A percentile compares a stretch with the other conserved stretches of the same genome.
Evolutionary conservation across 2,797 vertebrate genomes (phyloP).

Genomic region (Adrianichthys oophorus): DNA sequence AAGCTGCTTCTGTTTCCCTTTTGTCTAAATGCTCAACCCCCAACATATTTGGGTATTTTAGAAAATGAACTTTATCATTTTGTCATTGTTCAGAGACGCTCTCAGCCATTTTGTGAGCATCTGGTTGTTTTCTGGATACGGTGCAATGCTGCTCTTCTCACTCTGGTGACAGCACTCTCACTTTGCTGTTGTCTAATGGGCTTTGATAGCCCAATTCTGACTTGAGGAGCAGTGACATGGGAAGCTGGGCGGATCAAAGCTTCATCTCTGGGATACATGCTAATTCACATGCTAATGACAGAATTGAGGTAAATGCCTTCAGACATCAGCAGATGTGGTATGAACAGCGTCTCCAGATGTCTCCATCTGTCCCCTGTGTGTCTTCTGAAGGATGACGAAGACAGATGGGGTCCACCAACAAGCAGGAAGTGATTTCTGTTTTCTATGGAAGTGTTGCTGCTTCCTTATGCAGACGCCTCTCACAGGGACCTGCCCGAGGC

Average conservation of each 20-base stretch:
- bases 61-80: too few species aligned
- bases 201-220: conserved; percentile 47
- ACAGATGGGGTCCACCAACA: conserved; percentile 72
- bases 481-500: conserved; percentile 6
- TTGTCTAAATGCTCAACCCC: too few species aligned
- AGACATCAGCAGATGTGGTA: conserved; percentile 77
- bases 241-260: conserved; percentile 75
- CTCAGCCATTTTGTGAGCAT: conserved; percentile 5
- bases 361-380: conserved; percentile 67
- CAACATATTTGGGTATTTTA: too few species aligned
- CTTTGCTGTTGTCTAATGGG: conserved; percentile 47
- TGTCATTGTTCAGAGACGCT: too few species aligned
- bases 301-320: conserved; percentile 70
- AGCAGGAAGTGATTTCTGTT: conserved; percentile 45
- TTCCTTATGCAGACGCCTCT: conserved; percentile 34
- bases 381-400: conserved; percentile 65
- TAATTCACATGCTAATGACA: conserved; percentile 66
- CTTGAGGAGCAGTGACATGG: conserved; percentile 41
- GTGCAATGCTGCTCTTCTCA: conserved; percentile 7
- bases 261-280: conserved; percentile 46
- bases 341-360: conserved; percentile 77
- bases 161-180: conserved; percentile 18
- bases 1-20: too few species aligned
- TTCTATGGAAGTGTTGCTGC: conserved; percentile 28
- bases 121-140: conserved; percentile 21